Conservation (phyloP, 2,797 vertebrate genomes). For the Eurystomus glaucurus region DNA sequence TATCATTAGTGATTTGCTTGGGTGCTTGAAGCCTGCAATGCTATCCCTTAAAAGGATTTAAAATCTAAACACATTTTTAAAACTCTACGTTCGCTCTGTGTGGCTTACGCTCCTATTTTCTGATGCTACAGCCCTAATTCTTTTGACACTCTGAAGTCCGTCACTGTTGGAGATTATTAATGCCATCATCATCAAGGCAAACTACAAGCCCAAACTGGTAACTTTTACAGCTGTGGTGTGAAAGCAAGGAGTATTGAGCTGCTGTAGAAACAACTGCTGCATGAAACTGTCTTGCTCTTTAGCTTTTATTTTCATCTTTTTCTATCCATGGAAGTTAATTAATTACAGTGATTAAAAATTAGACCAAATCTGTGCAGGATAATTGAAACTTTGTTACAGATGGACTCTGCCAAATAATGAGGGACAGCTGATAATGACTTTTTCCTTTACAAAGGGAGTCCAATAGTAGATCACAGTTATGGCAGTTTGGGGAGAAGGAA, state of each 20-base stretch:
- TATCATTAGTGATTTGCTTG: conserved; percentile 63
- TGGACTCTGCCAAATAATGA: background rate
- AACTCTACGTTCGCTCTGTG: background rate
- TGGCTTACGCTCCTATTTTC: conserved; percentile 46
- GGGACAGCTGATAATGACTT: background rate
- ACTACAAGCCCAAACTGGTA: background rate
- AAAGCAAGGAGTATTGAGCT: background rate
- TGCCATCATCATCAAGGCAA: conserved; percentile 10
- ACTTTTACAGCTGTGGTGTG: background rate
- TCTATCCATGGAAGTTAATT: background rate
- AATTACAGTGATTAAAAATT: conserved; percentile 19
- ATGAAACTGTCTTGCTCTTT: background rate
- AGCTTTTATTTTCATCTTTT: background rate
- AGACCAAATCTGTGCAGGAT: background rate
- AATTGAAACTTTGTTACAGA: conserved; percentile 12
- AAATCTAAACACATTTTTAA: conserved; percentile 48
- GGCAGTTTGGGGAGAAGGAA: background rate
- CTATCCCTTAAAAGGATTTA: conserved; percentile 58
- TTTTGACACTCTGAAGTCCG: conserved; percentile 27
- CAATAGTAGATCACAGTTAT: background rate
- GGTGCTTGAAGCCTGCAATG: conserved; percentile 31
- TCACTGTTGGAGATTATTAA: conserved; percentile 21
- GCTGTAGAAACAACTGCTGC: background rate
- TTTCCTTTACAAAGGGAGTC: background rate
- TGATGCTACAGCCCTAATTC: conserved; percentile 25